Evolutionary conservation across 1,140 invertebrate genomes (phyloP).

Genomic region (Melanaphis sacchari): DNA sequence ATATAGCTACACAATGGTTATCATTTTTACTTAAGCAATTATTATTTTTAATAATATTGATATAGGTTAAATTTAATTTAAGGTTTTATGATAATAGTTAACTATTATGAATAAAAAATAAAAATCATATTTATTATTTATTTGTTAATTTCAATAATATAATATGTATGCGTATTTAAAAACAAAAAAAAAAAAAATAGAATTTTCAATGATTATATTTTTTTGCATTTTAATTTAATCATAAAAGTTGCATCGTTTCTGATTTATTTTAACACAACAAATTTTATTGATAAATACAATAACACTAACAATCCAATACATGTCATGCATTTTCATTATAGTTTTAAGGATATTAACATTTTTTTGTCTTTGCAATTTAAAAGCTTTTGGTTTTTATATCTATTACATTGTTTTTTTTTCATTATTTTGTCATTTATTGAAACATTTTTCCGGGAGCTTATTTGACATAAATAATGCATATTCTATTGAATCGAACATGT

Average conservation of each 20-base stretch:
- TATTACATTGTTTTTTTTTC: not conserved
- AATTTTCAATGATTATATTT: constrained; percentile 1
- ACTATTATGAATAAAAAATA: too few species aligned
- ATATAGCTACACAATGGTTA: not conserved
- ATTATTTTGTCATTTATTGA: not conserved
- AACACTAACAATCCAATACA: constrained; percentile 4
- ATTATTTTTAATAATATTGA: not conserved
- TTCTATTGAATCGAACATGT: not conserved
- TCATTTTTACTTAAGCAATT: not conserved
- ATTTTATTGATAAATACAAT: constrained; percentile 4
- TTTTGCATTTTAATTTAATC: not conserved
- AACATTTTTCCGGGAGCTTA: not conserved
- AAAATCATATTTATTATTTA: not conserved
- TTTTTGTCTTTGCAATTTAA: not conserved
- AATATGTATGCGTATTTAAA: not conserved
- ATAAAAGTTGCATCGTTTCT: not conserved
- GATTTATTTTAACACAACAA: not conserved
- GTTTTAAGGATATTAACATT: constrained; percentile 18
- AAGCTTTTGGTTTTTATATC: constrained; percentile 33
- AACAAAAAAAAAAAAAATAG: too few species aligned
- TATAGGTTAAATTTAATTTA: too few species aligned
- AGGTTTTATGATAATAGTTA: too few species aligned
- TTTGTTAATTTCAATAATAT: not conserved
- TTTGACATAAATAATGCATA: not conserved
- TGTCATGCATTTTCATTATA: not conserved